Conservation (phyloP, 2,888 invertebrate species). For the Dendrolimus houi region DNA sequence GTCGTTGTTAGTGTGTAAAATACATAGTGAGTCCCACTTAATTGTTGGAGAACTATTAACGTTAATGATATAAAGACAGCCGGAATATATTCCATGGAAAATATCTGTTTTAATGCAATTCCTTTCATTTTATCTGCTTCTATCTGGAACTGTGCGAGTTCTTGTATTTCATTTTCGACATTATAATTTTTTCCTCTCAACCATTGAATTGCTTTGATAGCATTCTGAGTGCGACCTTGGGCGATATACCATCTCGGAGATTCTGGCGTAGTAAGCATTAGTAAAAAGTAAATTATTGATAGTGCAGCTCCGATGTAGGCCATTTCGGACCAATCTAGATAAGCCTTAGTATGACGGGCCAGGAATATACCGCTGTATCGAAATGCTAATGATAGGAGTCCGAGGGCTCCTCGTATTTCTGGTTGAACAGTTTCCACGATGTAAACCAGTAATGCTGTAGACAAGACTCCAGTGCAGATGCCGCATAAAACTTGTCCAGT, state of each 20-base stretch:
- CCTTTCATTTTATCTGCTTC: conserved; percentile 81
- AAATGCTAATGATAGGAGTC: conserved; percentile 89
- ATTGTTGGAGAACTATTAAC: conserved; percentile 96
- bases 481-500: conserved; percentile 90
- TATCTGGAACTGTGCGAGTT: conserved; percentile 82
- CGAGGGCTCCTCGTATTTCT: conserved; percentile 92
- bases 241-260: conserved; percentile 94
- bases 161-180: conserved; percentile 85
- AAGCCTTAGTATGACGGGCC: conserved; percentile 87
- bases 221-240: conserved; percentile 84
- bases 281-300: conserved; percentile 85
- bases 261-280: conserved; percentile 92
- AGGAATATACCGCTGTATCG: conserved; percentile 90
- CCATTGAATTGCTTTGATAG: conserved; percentile 87
- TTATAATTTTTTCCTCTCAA: conserved; percentile 87
- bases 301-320: conserved; percentile 87
- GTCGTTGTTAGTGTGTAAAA: conserved; percentile 90
- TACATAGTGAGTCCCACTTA: conserved; percentile 91
- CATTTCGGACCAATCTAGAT: conserved; percentile 86
- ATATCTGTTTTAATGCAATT: conserved; percentile 77
- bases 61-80: conserved; percentile 89
- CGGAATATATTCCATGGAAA: conserved; percentile 81
- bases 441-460: conserved; percentile 92
- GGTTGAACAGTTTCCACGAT: conserved; percentile 95
- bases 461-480: conserved; percentile 90